phyloP scores from a whole-genome alignment of 1,140 invertebrate genomes.

The Melitaea cinxia region DNA sequence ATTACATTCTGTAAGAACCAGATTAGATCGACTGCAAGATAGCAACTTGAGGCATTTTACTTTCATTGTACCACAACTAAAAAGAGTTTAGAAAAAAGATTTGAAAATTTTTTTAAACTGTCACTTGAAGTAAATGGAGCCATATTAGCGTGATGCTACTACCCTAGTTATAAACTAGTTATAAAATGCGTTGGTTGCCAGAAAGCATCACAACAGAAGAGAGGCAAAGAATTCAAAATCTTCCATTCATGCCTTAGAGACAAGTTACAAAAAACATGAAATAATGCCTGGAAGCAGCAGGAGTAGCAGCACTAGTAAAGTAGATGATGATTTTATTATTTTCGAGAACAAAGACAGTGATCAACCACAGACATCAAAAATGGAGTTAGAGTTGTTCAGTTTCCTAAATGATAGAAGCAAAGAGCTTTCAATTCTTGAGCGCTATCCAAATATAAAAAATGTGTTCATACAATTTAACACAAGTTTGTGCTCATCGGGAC shows the following conservation, averaged over 20 bases:
- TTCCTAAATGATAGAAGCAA: constrained; percentile 13
- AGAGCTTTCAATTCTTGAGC: no score
- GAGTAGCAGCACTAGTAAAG: constrained; percentile 1
- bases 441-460: constrained; percentile 25
- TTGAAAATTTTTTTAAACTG: no score
- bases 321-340: background rate
- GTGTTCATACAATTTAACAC: constrained; percentile 24
- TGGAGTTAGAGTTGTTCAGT: constrained; percentile 16
- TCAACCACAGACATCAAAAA: constrained; percentile 12
- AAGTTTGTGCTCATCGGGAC: constrained; percentile 17
- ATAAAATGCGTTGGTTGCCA: no score
- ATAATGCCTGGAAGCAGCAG: constrained; percentile 8
- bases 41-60: background rate
- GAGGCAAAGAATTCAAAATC: constrained; percentile 15
- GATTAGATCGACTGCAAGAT: constrained; percentile 5
- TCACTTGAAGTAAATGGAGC: background rate
- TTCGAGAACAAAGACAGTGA: constrained; percentile 14
- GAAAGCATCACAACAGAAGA: no score
- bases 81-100: background rate
- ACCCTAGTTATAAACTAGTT: background rate
- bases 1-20: constrained; percentile 11
- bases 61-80: constrained; percentile 3
- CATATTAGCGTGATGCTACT: background rate
- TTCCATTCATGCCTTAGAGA: no score
- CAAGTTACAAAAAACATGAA: constrained; percentile 18